These are phyloP conservation scores for Brachyistius frenatus DNA, from an alignment of 2,113 vertebrate species.

Conservation along the genomic window DNA sequence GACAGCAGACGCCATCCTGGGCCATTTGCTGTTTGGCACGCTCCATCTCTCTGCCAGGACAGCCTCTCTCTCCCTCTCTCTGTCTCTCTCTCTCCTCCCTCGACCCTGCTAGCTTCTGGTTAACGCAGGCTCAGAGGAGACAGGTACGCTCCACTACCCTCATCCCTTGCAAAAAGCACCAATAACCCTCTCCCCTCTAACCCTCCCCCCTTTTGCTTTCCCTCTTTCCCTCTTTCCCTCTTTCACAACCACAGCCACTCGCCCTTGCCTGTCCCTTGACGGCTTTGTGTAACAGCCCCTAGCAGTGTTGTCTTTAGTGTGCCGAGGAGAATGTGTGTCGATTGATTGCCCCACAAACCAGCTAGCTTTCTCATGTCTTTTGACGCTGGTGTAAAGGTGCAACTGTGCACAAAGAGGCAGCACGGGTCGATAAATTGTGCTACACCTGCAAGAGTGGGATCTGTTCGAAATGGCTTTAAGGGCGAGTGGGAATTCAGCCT, in stretches of 20 bases:
- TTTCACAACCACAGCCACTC: slow-evolving; percentile 39
- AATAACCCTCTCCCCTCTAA: slow-evolving; percentile 32
- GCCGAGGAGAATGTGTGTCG: slow-evolving; percentile 48
- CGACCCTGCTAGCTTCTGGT: slow-evolving; percentile 58
- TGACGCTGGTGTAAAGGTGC: slow-evolving; percentile 15
- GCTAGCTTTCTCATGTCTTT: slow-evolving; percentile 56
- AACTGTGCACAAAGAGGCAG: slow-evolving; percentile 38
- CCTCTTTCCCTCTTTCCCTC: not conserved
- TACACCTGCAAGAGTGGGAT: slow-evolving; percentile 28
- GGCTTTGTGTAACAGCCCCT: slow-evolving; percentile 64
- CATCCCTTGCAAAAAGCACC: slow-evolving; percentile 56
- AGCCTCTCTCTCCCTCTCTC: slow-evolving; percentile 29
- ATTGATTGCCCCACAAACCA: slow-evolving; percentile 64
- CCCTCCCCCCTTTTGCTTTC: slow-evolving; percentile 13
- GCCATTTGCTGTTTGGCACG: slow-evolving; percentile 61
- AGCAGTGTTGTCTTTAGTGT: slow-evolving; percentile 53
- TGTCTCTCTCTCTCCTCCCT: slow-evolving; percentile 44
- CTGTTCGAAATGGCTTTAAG: not conserved
- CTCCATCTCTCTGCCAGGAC: slow-evolving; percentile 64
- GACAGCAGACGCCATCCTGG: slow-evolving; percentile 58
- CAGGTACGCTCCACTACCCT: slow-evolving; percentile 66
- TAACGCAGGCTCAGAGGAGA: slow-evolving; percentile 57
- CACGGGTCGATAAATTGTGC: slow-evolving; percentile 35
- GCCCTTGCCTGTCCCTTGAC: slow-evolving; percentile 54
- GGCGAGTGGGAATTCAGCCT: not conserved